Evolutionary conservation across 2,797 vertebrate species (phyloP).

Genomic region (Aphelocoma californica): DNA sequence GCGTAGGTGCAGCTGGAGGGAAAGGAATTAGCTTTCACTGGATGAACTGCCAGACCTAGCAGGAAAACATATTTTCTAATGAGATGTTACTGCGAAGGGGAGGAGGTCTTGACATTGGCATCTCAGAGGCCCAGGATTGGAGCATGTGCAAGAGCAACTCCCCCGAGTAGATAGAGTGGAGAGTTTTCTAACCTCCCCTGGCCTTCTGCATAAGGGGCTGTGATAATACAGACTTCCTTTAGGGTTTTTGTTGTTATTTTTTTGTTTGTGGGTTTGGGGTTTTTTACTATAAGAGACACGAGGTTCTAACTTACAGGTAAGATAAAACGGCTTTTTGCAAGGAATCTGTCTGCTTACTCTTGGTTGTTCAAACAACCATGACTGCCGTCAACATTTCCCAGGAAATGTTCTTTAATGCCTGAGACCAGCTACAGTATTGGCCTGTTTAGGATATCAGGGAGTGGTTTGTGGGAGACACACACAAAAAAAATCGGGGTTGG

Average conservation of each 20-base stretch:
- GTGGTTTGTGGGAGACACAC: not conserved
- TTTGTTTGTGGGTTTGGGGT: not conserved
- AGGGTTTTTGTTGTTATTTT: not conserved
- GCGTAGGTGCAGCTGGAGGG: not conserved
- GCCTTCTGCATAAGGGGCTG: not conserved
- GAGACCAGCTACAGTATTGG: rapidly evolving
- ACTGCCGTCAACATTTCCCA: rapidly evolving
- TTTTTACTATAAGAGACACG: rapidly evolving
- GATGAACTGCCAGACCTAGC: not conserved
- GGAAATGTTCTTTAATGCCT: not conserved
- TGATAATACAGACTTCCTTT: not conserved
- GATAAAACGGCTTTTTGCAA: rapidly evolving
- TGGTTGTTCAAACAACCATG: not conserved
- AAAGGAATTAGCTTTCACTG: not conserved
- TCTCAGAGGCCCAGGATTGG: rapidly evolving
- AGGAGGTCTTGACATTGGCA: rapidly evolving
- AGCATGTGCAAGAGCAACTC: not conserved
- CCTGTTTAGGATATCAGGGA: not conserved
- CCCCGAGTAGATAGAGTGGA: rapidly evolving
- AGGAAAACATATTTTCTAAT: not conserved
- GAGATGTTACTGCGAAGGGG: not conserved
- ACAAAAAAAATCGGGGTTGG: not conserved
- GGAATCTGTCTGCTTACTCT: not conserved
- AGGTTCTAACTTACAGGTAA: not conserved
- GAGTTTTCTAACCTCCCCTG: not conserved